These are phyloP conservation scores for Villa cingulata DNA, from an alignment of 2,888 invertebrate genomes.

Conservation along the genomic window DNA sequence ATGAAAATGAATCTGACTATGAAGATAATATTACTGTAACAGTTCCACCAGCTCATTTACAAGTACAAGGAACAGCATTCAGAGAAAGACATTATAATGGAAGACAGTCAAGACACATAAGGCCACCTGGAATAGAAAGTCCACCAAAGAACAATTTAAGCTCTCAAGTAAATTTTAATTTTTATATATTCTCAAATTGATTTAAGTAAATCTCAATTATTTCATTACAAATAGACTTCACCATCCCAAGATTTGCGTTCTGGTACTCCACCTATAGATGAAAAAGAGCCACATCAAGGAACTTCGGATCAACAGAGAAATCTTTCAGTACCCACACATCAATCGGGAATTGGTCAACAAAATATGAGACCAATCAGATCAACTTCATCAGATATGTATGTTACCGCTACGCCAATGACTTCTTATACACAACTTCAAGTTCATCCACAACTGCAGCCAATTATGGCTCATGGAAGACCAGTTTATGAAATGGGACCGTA, in stretches of 20 bases:
- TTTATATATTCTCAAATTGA: background rate
- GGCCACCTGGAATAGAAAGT: slow-evolving; percentile 38
- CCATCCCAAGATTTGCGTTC: slow-evolving; percentile 45
- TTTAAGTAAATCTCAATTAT: background rate
- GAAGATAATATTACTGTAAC: slow-evolving; percentile 47
- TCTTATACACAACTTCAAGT: slow-evolving; percentile 8
- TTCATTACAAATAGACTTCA: background rate
- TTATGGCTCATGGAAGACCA: slow-evolving; percentile 10
- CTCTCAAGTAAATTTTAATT: slow-evolving; percentile 2
- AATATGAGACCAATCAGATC: slow-evolving; percentile 8
- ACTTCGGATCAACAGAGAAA: slow-evolving; percentile 13
- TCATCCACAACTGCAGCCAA: slow-evolving; percentile 8
- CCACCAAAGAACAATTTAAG: slow-evolving; percentile 17
- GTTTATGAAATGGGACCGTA: slow-evolving; percentile 12
- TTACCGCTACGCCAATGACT: slow-evolving; percentile 2
- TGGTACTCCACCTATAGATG: slow-evolving; percentile 59
- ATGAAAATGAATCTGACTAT: slow-evolving; percentile 40
- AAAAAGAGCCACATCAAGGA: slow-evolving; percentile 28
- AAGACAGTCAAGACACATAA: slow-evolving; percentile 23
- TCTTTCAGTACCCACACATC: slow-evolving; percentile 13
- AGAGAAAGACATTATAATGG: slow-evolving; percentile 18
- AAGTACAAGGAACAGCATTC: slow-evolving; percentile 16
- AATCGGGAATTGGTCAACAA: background rate
- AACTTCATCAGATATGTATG: slow-evolving; percentile 10
- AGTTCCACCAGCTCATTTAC: slow-evolving; percentile 37